Percentiles rank a stretch among this genome's conserved stretches.
Evolutionary conservation across 2,888 invertebrate genomes (phyloP).

Genomic region (Panorpa germanica): DNA sequence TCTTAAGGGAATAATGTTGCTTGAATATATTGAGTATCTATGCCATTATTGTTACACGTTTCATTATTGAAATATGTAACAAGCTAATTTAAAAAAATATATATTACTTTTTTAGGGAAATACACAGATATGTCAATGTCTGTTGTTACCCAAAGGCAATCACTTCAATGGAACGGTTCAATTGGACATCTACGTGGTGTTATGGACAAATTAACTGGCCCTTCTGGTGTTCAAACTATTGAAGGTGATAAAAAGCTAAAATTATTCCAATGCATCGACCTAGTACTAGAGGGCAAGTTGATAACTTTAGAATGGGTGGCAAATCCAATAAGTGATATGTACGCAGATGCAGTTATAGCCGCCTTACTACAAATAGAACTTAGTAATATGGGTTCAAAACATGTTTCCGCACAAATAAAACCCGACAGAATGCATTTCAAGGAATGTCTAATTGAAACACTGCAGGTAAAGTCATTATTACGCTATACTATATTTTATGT

Average conservation of each 20-base stretch:
- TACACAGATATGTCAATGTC: conserved; percentile 94
- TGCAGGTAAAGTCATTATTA: conserved; percentile 15
- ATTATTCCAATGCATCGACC: conserved; percentile 68
- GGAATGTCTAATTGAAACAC: conserved; percentile 30
- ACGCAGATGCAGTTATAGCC: conserved; percentile 85
- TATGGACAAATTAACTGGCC: conserved; percentile 56
- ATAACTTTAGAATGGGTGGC: conserved; percentile 89
- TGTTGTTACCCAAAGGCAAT: conserved; percentile 80
- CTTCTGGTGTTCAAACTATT: conserved; percentile 41
- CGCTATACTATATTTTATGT: no score
- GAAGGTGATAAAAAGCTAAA: conserved; percentile 53
- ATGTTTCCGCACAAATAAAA: conserved; percentile 41
- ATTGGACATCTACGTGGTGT: conserved; percentile 52
- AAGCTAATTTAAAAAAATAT: conserved; percentile 1
- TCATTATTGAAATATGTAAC: neutral
- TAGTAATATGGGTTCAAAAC: conserved; percentile 40
- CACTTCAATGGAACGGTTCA: conserved; percentile 70
- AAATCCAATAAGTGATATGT: conserved; percentile 94
- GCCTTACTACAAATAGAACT: conserved; percentile 70
- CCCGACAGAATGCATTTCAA: conserved; percentile 85
- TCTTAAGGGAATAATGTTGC: neutral
- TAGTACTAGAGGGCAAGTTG: conserved; percentile 61
- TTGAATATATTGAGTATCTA: conserved; percentile 3
- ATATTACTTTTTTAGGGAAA: conserved; percentile 30
- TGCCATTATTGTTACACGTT: conserved; percentile 1